These are phyloP conservation scores for Dynastes tityus DNA, from an alignment of 2,888 invertebrate genomes.

Conservation along the genomic window DNA sequence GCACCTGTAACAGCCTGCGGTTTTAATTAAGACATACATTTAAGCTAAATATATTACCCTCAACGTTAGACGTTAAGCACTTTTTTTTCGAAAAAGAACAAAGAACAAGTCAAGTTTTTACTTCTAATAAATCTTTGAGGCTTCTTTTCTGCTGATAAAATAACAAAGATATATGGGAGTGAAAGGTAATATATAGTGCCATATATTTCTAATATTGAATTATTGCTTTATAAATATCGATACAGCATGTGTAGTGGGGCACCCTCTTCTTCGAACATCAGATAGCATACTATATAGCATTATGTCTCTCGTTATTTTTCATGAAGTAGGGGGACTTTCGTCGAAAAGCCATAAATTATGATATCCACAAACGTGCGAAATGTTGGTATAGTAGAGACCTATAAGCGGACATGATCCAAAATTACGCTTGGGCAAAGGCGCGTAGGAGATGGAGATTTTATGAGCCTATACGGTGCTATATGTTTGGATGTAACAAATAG, in stretches of 20 bases:
- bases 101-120: too few species aligned
- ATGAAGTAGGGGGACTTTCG: background rate
- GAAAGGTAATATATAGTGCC: slow-evolving; percentile 22
- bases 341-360: slow-evolving; percentile 8
- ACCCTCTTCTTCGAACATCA: background rate
- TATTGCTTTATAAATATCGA: slow-evolving; percentile 33
- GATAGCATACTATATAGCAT: slow-evolving; percentile 7
- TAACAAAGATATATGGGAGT: background rate
- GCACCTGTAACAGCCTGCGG: too few species aligned
- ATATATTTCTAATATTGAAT: slow-evolving; percentile 37
- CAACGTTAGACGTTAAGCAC: too few species aligned
- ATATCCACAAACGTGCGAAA: background rate
- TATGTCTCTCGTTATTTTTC: slow-evolving; percentile 22
- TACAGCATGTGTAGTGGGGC: background rate
- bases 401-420: background rate
- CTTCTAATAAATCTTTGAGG: too few species aligned
- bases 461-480: background rate
- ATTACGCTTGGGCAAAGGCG: background rate
- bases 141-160: background rate
- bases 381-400: slow-evolving; percentile 3
- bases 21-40: too few species aligned
- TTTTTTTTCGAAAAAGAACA: too few species aligned
- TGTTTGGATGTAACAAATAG: background rate
- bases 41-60: too few species aligned
- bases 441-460: background rate